phyloP scores from a whole-genome alignment of 2,797 vertebrate species.

The Sphenodon punctatus region DNA sequence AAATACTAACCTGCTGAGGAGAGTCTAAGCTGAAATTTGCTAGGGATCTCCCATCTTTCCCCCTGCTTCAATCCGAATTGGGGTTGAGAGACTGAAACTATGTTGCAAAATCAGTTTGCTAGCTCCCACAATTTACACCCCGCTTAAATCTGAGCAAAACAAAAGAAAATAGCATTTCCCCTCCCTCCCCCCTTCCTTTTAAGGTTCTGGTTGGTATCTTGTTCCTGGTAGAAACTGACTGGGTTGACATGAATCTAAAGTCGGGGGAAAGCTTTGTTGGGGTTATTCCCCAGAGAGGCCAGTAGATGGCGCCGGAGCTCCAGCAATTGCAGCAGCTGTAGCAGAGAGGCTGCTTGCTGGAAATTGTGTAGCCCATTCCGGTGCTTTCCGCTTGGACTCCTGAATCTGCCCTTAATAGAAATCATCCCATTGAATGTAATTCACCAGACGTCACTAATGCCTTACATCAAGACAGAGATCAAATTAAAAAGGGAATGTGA shows the following conservation, averaged over 20 bases:
- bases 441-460: slow-evolving; percentile 59
- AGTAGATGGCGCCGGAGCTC: slow-evolving; percentile 73
- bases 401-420: slow-evolving; percentile 26
- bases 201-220: slow-evolving; percentile 58
- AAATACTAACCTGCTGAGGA: neutral
- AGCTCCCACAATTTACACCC: neutral
- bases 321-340: slow-evolving; percentile 21
- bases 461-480: slow-evolving; percentile 35
- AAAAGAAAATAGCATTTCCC: slow-evolving; percentile 63
- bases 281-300: slow-evolving; percentile 12
- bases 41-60: neutral
- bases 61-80: neutral
- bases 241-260: neutral
- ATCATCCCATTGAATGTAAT: slow-evolving; percentile 65
- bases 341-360: neutral
- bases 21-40: neutral
- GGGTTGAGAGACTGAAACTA: slow-evolving; percentile 9
- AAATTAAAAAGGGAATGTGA: slow-evolving; percentile 1
- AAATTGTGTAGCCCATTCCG: neutral
- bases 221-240: neutral
- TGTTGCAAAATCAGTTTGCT: slow-evolving; percentile 11
- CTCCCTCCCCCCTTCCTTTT: slow-evolving; percentile 24
- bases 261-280: neutral
- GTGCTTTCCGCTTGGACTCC: slow-evolving; percentile 15
- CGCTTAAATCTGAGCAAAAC: slow-evolving; percentile 35